These are phyloP conservation scores for Hemicrepidius hirtus DNA, from an alignment of 2,888 invertebrate genomes.

Conservation along the genomic window DNA sequence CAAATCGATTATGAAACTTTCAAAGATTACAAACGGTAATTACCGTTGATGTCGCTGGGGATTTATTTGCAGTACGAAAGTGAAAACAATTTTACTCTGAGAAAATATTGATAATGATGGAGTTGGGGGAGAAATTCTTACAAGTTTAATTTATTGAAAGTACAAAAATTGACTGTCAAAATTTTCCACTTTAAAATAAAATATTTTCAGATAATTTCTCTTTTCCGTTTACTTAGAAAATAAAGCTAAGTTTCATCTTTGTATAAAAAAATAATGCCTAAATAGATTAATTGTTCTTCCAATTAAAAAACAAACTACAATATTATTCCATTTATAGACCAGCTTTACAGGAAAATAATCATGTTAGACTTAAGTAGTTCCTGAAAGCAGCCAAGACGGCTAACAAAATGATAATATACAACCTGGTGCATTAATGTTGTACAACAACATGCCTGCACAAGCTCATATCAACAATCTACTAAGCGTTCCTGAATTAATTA, in stretches of 20 bases:
- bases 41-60: not conserved
- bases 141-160: too few species aligned
- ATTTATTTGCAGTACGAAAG: not conserved
- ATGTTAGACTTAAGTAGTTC: not conserved
- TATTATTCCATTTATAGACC: not conserved
- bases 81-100: not conserved
- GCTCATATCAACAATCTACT: slow-evolving; percentile 26
- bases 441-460: slow-evolving; percentile 23
- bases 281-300: too few species aligned
- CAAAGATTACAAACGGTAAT: not conserved
- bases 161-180: too few species aligned
- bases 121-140: not conserved
- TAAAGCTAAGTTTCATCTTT: too few species aligned
- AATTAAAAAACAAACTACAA: too few species aligned
- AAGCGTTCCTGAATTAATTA: slow-evolving; percentile 11
- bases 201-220: too few species aligned
- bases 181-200: too few species aligned
- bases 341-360: not conserved
- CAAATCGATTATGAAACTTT: slow-evolving; percentile 9
- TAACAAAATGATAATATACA: slow-evolving; percentile 14
- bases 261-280: too few species aligned
- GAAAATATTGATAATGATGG: not conserved
- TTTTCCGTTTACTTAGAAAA: too few species aligned
- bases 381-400: not conserved
- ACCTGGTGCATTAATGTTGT: slow-evolving; percentile 17